Percentiles rank a stretch among this genome's conserved stretches.
Evolutionary conservation across 2,888 invertebrate genomes (phyloP).

Genomic region (Alloscopus bannaensis): DNA sequence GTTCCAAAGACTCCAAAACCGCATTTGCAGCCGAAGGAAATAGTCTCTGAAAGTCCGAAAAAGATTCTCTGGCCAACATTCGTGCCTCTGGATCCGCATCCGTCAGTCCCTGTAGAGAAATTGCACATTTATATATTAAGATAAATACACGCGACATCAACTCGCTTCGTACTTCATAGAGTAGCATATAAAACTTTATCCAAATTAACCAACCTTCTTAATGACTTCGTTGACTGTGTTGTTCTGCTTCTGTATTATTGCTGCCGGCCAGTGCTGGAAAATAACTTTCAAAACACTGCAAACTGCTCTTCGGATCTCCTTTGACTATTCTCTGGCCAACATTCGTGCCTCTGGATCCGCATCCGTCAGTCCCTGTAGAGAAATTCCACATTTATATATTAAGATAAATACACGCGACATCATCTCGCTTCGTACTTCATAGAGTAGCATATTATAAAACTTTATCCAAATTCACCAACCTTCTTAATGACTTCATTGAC

Average conservation of each 20-base stretch:
- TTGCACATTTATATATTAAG: neutral
- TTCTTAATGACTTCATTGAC: constrained; percentile 89
- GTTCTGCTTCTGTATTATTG: constrained; percentile 88
- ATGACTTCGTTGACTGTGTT: constrained; percentile 87
- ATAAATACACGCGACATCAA: neutral
- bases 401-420: neutral
- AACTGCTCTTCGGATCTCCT: constrained; percentile 87
- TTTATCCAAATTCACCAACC: constrained; percentile 76
- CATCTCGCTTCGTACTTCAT: neutral
- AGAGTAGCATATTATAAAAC: neutral
- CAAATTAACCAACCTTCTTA: constrained; percentile 79
- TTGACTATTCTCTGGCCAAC: constrained; percentile 89
- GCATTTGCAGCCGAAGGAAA: constrained; percentile 94
- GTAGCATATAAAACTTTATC: neutral
- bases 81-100: constrained; percentile 96
- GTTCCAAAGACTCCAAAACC: constrained; percentile 88
- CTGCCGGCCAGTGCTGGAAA: constrained; percentile 91
- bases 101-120: constrained; percentile 81
- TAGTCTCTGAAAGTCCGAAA: constrained; percentile 64
- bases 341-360: constrained; percentile 94
- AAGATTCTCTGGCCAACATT: constrained; percentile 81
- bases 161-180: neutral
- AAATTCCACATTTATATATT: neutral
- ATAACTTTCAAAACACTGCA: constrained; percentile 91
- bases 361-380: constrained; percentile 86